Percentiles rank a stretch among this genome's conserved stretches.
These are phyloP conservation scores for Acrobasis repandana DNA, from an alignment of 2,888 invertebrate species.

Conservation along the genomic window DNA sequence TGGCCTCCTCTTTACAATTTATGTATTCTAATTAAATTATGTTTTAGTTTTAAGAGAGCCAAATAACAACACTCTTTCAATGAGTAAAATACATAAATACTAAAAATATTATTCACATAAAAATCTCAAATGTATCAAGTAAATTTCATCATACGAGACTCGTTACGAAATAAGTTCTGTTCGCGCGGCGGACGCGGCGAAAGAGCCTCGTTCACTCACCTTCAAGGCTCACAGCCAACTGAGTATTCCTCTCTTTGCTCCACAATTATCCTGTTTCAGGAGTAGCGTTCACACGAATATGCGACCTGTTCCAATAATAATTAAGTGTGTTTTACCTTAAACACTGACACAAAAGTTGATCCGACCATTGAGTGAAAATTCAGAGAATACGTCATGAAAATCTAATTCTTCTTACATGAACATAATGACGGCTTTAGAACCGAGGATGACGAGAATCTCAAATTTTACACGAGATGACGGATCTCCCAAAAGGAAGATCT, in stretches of 20 bases:
- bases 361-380: conserved; percentile 52
- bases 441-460: conserved; percentile 63
- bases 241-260: conserved; percentile 59
- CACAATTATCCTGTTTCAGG: conserved; percentile 50
- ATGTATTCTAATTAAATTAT: background rate
- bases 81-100: background rate
- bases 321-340: conserved; percentile 44
- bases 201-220: conserved; percentile 50
- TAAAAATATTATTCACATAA: background rate
- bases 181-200: conserved; percentile 41
- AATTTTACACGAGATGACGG: conserved; percentile 63
- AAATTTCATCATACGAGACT: conserved; percentile 23
- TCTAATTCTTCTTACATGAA: conserved; percentile 73
- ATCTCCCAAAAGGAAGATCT: conserved; percentile 46
- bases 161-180: conserved; percentile 72
- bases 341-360: conserved; percentile 29
- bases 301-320: conserved; percentile 40
- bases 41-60: background rate
- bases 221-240: conserved; percentile 72
- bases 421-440: conserved; percentile 78
- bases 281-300: conserved; percentile 39
- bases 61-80: background rate
- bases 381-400: conserved; percentile 65
- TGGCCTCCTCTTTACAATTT: background rate
- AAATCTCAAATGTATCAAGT: background rate